Evolutionary conservation across 64 coral and sea anemone genomes (phyloP), one percentile per base, ranked within the genome.

Genomic region (Porites lutea): DNA sequence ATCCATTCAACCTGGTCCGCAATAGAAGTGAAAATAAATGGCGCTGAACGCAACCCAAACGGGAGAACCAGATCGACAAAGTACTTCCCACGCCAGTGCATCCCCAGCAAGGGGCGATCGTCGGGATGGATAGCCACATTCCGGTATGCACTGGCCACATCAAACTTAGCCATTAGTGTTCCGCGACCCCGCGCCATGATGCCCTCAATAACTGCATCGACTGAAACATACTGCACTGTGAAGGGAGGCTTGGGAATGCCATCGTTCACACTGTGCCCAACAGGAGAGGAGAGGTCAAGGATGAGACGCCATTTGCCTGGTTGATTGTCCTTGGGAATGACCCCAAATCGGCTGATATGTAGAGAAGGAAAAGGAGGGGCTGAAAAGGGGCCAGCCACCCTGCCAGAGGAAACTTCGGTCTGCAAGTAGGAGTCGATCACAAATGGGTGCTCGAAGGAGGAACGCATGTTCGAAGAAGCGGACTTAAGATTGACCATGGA

Each of bases 241-340:
- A 49, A 77, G 19, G 18, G 19, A 77, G 75, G 10, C 14, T 27
- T 16, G 27, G 13, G 52, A 57, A 90, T 82, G 66, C 77, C 61
- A n/a, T 89, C 74, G 71, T 90, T 90, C 5, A 90, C 89, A 22
- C 89, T 90, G 19, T 21, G n/a, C 6, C 66, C 62, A 3, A 15
- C 59, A 5, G 59, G 89, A 0, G 60, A 90, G 5, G 77, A 90
- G 8, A 90, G 62, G 65, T 90, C 89, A 46, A 90, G 37, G 43
- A 90, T 89, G 3, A 89, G 73, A 5, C 22, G 76, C 77, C 88
- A 90, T 20, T 90, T 90, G 4, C 77, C 88, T 6, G 88, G 74
- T 21, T 82, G 75, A 58, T 77, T 19, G 4, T 46, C 16, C 64
- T 82, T 90, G 4, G 88, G 88, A 10, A 90, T 90, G 20, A 90